Evolutionary conservation across 1,140 invertebrate genomes (phyloP).

Genomic region (Drosophila paulistorum): DNA sequence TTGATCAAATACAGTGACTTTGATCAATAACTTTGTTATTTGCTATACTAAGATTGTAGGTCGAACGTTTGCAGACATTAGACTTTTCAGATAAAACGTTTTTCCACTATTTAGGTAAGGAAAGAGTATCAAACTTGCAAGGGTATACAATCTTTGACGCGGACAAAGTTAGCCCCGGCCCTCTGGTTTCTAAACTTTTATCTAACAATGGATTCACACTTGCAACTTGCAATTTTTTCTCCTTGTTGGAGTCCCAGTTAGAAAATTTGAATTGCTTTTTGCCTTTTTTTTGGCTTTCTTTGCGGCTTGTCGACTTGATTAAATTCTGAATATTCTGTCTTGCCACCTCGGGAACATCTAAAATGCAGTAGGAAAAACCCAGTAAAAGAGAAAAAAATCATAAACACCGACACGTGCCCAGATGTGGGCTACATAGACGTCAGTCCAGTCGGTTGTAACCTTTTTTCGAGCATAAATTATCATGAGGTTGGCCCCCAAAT

Average conservation of each 20-base stretch:
- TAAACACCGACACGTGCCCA: conserved; percentile 70
- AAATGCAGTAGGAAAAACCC: conserved; percentile 48
- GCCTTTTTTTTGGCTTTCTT: background rate
- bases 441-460: conserved; percentile 6
- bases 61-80: no score
- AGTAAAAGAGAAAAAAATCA: conserved; percentile 41
- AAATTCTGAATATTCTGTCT: conserved; percentile 41
- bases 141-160: no score
- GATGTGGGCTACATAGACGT: conserved; percentile 12
- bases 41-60: no score
- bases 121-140: no score
- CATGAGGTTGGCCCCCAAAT: conserved; percentile 47
- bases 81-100: no score
- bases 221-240: background rate
- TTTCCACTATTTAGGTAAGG: no score
- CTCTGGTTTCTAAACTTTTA: background rate
- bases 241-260: background rate
- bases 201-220: background rate
- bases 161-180: no score
- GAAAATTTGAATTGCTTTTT: conserved; percentile 13
- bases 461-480: conserved; percentile 67
- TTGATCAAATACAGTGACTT: no score
- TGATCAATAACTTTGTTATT: no score
- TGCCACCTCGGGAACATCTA: conserved; percentile 48
- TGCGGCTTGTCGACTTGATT: conserved; percentile 54